Evolutionary conservation across 1,140 invertebrate species (phyloP).

Genomic region (Drosophila obscura): DNA sequence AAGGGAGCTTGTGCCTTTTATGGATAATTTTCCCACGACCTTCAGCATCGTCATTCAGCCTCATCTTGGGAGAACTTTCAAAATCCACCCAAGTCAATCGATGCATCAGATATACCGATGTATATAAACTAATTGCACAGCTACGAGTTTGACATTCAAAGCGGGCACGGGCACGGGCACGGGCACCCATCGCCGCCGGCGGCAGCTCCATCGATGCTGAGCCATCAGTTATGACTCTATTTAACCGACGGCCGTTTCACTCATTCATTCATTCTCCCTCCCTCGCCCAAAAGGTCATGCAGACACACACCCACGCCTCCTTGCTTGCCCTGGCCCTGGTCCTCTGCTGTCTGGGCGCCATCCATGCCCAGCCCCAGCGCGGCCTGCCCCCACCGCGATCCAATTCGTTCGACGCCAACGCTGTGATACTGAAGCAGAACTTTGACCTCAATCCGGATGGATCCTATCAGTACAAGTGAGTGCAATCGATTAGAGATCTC

Average conservation of each 20-base stretch:
- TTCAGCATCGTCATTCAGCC: conserved; percentile 37
- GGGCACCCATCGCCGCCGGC: conserved; percentile 20
- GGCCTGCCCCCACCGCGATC: conserved; percentile 63
- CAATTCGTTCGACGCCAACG: conserved; percentile 74
- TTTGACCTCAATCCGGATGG: conserved; percentile 84
- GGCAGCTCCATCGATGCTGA: conserved; percentile 33
- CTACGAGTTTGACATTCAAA: conserved; percentile 60
- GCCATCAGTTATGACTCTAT: conserved; percentile 54
- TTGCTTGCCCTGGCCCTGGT: conserved; percentile 57
- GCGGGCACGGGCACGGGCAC: background rate
- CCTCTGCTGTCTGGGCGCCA: conserved; percentile 61
- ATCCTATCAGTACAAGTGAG: conserved; percentile 84
- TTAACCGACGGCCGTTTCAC: conserved; percentile 14
- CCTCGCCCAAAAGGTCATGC: conserved; percentile 71
- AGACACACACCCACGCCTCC: conserved; percentile 64
- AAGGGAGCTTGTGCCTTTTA: background rate
- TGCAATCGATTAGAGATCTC: background rate
- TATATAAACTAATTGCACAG: conserved; percentile 39
- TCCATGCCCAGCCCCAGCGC: conserved; percentile 75
- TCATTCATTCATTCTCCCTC: conserved; percentile 16
- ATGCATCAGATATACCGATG: conserved; percentile 11
- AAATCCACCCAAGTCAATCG: conserved; percentile 39
- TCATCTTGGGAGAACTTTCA: conserved; percentile 39
- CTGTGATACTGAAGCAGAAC: conserved; percentile 84
- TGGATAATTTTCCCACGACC: conserved; percentile 50